phyloP scores from a whole-genome alignment of 2,888 invertebrate genomes.

The Brachyopa scutellaris region DNA sequence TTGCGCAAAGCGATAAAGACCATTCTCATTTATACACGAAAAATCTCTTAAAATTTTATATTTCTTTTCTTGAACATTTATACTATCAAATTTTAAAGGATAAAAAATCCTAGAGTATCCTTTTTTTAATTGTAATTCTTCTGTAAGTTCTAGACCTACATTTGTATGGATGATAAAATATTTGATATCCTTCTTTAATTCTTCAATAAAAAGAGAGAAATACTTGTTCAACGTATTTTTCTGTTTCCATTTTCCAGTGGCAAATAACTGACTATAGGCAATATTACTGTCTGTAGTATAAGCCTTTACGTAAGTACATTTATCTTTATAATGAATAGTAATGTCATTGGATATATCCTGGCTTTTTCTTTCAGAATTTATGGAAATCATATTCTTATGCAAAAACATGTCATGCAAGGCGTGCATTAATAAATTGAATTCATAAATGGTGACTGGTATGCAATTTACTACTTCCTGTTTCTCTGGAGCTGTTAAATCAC shows the following conservation, averaged over 20 bases:
- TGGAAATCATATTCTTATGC: background rate
- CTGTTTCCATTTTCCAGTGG: background rate
- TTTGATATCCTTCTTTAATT: background rate
- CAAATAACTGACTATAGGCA: background rate
- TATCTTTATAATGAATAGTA: background rate
- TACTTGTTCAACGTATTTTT: background rate
- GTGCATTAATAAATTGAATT: background rate
- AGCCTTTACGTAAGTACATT: background rate
- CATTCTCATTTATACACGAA: background rate
- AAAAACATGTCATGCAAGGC: background rate
- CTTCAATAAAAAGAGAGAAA: background rate
- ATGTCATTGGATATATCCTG: background rate
- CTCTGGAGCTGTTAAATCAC: background rate
- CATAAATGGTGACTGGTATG: too few relatives aligned
- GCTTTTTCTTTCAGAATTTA: background rate
- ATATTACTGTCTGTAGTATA: background rate
- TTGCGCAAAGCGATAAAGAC: background rate
- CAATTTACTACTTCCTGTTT: too few relatives aligned
- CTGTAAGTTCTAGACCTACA: background rate
- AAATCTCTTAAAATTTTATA: background rate
- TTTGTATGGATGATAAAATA: background rate
- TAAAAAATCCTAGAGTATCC: background rate
- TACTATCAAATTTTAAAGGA: background rate
- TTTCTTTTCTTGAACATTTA: background rate
- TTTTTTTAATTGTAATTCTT: background rate